Conservation (phyloP, 2,888 invertebrate genomes). For the Halictus ligatus region DNA sequence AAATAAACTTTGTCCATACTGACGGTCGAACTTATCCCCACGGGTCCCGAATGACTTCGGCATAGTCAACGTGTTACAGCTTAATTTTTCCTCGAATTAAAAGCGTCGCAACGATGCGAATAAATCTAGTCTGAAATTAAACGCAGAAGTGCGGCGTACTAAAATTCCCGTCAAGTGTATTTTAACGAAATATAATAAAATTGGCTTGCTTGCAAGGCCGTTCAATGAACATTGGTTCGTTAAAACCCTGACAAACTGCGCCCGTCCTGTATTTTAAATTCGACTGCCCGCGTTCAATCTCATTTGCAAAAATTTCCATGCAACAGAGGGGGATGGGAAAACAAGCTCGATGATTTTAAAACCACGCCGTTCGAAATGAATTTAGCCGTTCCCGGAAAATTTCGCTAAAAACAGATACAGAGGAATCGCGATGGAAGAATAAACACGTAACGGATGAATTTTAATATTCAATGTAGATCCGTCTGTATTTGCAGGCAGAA, state of each 20-base stretch:
- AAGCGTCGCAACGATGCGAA: background rate
- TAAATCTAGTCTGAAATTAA: background rate
- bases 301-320: conserved; percentile 64
- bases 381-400: conserved; percentile 24
- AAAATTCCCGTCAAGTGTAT: conserved; percentile 24
- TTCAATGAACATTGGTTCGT: conserved; percentile 43
- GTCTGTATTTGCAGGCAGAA: background rate
- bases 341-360: conserved; percentile 47
- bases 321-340: conserved; percentile 4
- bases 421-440: conserved; percentile 12
- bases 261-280: conserved; percentile 49
- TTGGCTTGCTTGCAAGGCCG: conserved; percentile 34
- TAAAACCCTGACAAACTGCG: conserved; percentile 49
- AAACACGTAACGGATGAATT: conserved; percentile 6
- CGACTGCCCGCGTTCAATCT: conserved; percentile 39
- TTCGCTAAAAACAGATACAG: background rate
- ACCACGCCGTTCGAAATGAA: conserved; percentile 29
- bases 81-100: background rate
- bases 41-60: too few relatives aligned
- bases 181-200: conserved; percentile 49
- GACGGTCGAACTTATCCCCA: too few relatives aligned
- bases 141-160: background rate
- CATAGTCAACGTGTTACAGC: background rate
- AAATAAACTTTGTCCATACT: too few relatives aligned
- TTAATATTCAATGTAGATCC: background rate